phyloP scores from a whole-genome alignment of 2,797 vertebrate genomes.

The Threskiornis aethiopicus region DNA sequence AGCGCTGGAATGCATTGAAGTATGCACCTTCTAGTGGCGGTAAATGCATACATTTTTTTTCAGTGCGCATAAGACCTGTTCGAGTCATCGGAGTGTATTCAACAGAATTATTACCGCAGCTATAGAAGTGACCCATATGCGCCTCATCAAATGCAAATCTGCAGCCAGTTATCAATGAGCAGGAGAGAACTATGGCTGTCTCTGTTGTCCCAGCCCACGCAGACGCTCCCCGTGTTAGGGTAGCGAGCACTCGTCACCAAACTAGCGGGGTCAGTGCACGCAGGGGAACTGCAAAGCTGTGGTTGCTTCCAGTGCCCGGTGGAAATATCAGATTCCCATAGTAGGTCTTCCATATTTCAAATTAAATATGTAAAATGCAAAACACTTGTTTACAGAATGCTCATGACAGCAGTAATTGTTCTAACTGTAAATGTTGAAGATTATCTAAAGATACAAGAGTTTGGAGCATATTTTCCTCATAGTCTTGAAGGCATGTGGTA shows the following conservation, averaged over 20 bases:
- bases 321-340: background rate
- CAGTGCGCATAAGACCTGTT: background rate
- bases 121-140: accelerated
- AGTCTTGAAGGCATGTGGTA: background rate
- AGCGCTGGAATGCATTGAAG: background rate
- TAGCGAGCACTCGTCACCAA: background rate
- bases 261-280: background rate
- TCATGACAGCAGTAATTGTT: background rate
- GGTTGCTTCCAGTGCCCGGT: background rate
- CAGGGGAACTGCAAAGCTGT: background rate
- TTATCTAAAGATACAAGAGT: background rate
- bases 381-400: background rate
- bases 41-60: background rate
- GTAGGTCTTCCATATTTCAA: background rate
- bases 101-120: background rate
- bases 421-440: background rate
- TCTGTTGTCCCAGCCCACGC: background rate
- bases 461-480: background rate
- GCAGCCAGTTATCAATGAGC: background rate
- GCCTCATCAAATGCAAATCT: background rate
- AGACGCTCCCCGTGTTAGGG: background rate
- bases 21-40: background rate
- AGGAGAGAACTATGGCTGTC: background rate
- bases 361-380: background rate
- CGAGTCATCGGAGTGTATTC: background rate